These are phyloP conservation scores for Ammodytes dubius DNA, from an alignment of 2,113 vertebrate genomes.

Conservation along the genomic window DNA sequence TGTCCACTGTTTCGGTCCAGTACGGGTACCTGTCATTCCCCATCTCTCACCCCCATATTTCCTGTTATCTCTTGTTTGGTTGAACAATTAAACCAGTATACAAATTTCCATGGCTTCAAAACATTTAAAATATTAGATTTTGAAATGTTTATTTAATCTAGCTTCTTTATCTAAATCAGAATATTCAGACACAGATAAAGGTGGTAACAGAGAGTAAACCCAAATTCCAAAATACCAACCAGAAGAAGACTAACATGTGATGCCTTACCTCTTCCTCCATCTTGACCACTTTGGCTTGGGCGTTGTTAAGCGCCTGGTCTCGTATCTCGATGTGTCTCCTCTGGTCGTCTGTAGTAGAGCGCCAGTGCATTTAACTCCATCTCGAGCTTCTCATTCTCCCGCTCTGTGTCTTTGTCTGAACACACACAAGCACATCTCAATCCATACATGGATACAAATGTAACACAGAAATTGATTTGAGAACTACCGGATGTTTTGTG, in stretches of 20 bases:
- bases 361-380: constrained; percentile 90
- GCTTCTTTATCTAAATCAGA: not conserved
- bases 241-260: not conserved
- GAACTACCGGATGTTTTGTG: not conserved
- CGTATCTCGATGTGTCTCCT: constrained; percentile 97
- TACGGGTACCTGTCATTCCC: not conserved
- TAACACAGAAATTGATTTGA: not conserved
- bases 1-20: not conserved
- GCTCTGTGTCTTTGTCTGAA: constrained; percentile 93
- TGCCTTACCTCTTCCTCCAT: constrained; percentile 95
- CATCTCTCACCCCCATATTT: not conserved
- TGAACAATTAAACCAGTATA: too few species aligned
- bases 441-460: not conserved
- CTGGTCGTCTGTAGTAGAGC: constrained; percentile 95
- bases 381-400: constrained; percentile 97
- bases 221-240: not conserved
- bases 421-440: constrained; percentile 3
- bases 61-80: not conserved
- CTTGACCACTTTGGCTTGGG: constrained; percentile 98
- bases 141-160: too few species aligned
- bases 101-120: too few species aligned
- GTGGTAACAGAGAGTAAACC: not conserved
- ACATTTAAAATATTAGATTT: too few species aligned
- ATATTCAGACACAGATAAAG: not conserved
- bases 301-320: constrained; percentile 96